phyloP scores from a whole-genome alignment of 2,113 vertebrate species.

The Labeo rohita region DNA sequence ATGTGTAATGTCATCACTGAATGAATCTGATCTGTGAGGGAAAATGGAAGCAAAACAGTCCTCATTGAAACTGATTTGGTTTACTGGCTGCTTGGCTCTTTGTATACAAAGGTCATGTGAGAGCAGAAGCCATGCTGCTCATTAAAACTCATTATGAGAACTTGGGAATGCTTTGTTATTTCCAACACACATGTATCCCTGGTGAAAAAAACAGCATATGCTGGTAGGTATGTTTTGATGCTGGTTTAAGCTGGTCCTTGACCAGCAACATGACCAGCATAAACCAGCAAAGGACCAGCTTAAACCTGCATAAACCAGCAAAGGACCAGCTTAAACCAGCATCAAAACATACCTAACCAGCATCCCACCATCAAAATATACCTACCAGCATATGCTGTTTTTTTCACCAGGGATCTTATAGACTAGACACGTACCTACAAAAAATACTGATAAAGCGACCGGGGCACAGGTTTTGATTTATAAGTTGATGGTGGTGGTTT shows the following conservation, averaged over 20 bases:
- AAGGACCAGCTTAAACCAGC: too few relatives aligned
- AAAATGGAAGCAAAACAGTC: neutral
- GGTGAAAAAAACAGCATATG: too few relatives aligned
- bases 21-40: neutral
- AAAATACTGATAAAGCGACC: neutral
- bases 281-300: too few relatives aligned
- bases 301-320: too few relatives aligned
- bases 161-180: neutral
- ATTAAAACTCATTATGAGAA: neutral
- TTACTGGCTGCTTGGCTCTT: neutral
- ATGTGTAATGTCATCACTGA: neutral
- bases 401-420: too few relatives aligned
- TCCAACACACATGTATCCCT: neutral
- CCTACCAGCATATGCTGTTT: too few relatives aligned
- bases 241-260: too few relatives aligned
- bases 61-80: neutral
- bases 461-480: neutral
- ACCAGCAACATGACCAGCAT: too few relatives aligned
- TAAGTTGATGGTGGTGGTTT: neutral
- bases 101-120: neutral
- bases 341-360: too few relatives aligned
- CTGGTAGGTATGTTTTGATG: too few relatives aligned
- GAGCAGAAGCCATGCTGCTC: neutral
- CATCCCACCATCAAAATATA: too few relatives aligned
- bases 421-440: neutral